phyloP scores from a whole-genome alignment of 2,888 invertebrate genomes.

The Mythimna loreyi region DNA sequence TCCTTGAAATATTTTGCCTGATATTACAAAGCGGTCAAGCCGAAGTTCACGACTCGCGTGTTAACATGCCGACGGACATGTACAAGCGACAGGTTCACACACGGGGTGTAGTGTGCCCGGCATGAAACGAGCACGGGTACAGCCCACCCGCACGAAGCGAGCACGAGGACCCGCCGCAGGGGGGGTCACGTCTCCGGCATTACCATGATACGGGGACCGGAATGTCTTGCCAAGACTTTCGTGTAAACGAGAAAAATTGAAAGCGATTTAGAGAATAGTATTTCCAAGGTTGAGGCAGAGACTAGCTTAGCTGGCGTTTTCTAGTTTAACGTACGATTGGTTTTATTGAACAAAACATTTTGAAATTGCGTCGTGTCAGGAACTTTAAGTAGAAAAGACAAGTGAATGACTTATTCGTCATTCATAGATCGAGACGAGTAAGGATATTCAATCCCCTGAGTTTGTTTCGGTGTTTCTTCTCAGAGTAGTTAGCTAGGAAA shows the following conservation, averaged over 20 bases:
- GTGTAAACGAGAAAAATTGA: background rate
- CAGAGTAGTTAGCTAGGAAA: too few species aligned
- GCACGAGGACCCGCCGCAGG: background rate
- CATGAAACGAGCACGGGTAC: background rate
- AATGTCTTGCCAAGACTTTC: constrained; percentile 3
- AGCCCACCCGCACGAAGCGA: background rate
- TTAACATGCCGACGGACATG: background rate
- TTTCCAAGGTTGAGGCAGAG: background rate
- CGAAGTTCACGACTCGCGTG: background rate
- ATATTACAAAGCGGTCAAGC: background rate
- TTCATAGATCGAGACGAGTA: too few species aligned
- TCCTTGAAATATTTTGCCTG: background rate
- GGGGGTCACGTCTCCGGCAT: constrained; percentile 8
- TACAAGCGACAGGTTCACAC: background rate
- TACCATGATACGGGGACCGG: constrained; percentile 5
- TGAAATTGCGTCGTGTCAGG: background rate
- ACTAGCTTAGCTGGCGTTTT: background rate
- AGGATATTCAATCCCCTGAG: too few species aligned
- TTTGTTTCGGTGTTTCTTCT: too few species aligned
- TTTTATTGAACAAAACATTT: background rate
- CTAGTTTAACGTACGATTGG: background rate
- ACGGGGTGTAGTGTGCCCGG: background rate
- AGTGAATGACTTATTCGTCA: too few species aligned
- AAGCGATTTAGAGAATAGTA: background rate
- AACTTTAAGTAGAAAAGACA: too few species aligned